These are phyloP conservation scores for Phrynocephalus versicolor DNA, from an alignment of 2,113 vertebrate genomes.

Conservation along the genomic window DNA sequence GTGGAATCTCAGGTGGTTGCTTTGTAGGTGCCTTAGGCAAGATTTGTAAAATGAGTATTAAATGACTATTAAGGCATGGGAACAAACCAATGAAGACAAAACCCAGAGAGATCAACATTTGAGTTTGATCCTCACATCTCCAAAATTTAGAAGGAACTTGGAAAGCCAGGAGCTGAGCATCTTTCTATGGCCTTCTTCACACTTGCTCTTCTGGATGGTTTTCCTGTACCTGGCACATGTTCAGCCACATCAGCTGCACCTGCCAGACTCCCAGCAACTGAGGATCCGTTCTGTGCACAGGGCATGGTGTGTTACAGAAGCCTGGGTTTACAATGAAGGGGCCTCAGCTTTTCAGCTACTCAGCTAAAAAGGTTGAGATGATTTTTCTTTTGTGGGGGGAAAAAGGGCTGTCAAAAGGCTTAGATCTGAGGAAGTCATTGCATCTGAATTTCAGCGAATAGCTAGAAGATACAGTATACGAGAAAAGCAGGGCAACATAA, in stretches of 20 bases:
- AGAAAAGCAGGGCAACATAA: constrained; percentile 8
- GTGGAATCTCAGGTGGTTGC: background rate
- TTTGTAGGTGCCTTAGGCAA: background rate
- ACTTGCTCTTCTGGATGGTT: background rate
- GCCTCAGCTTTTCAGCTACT: background rate
- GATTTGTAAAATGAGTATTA: background rate
- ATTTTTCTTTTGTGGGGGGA: background rate
- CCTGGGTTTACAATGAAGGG: background rate
- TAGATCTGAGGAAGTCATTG: background rate
- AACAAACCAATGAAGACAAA: background rate
- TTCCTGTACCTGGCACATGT: constrained; percentile 23
- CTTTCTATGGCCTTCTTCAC: background rate
- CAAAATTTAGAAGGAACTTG: background rate
- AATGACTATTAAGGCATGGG: background rate
- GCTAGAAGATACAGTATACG: constrained; percentile 23
- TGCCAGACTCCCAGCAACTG: constrained; percentile 38
- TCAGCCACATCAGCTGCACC: background rate
- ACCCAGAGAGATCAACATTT: background rate
- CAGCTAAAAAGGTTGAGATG: background rate
- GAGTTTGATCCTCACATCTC: background rate
- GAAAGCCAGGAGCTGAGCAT: background rate
- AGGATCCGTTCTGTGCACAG: constrained; percentile 1
- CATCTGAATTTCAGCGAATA: constrained; percentile 36
- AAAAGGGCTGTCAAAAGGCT: background rate
- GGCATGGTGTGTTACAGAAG: background rate